Percentiles rank a stretch among this genome's conserved stretches.
Conservation (phyloP, 2,113 vertebrate genomes). For the Cacatua alba region DNA sequence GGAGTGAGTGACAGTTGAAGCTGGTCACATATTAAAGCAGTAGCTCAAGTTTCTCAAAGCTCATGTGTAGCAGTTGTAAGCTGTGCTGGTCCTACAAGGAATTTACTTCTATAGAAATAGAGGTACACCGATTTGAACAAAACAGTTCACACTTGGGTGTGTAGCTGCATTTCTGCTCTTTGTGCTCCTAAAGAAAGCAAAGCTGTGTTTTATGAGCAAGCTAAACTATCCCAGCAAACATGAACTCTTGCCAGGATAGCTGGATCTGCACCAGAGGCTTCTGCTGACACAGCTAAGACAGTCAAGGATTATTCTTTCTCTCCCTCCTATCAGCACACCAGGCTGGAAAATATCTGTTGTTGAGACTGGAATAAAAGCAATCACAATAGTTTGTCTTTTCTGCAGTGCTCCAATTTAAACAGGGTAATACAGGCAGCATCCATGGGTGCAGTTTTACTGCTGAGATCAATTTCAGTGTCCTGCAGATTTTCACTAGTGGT, state of each 20-base stretch:
- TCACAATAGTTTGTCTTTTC: slow-evolving; percentile 23
- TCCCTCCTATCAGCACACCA: not conserved
- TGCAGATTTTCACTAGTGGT: not conserved
- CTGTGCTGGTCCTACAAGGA: not conserved
- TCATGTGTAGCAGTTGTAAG: not conserved
- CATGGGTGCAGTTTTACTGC: not conserved
- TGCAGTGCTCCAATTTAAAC: slow-evolving; percentile 22
- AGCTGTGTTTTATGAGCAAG: not conserved
- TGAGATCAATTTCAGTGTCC: not conserved
- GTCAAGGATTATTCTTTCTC: not conserved
- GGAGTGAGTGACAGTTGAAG: not conserved
- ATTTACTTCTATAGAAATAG: not conserved
- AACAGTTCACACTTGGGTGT: rapidly evolving
- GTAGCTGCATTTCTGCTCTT: not conserved
- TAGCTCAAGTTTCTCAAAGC: not conserved
- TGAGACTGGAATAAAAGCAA: slow-evolving; percentile 7
- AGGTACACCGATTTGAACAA: not conserved
- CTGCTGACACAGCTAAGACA: slow-evolving; percentile 39
- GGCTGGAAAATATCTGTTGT: slow-evolving; percentile 6
- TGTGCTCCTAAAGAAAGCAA: not conserved
- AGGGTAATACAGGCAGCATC: not conserved
- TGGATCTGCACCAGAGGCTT: slow-evolving; percentile 20
- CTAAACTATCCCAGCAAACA: not conserved
- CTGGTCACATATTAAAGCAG: not conserved
- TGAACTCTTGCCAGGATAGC: not conserved